Evolutionary conservation across 2,113 vertebrate species (phyloP), one percentile per base, ranked within the genome.

Genomic region (Lethenteron camtschaticum): DNA sequence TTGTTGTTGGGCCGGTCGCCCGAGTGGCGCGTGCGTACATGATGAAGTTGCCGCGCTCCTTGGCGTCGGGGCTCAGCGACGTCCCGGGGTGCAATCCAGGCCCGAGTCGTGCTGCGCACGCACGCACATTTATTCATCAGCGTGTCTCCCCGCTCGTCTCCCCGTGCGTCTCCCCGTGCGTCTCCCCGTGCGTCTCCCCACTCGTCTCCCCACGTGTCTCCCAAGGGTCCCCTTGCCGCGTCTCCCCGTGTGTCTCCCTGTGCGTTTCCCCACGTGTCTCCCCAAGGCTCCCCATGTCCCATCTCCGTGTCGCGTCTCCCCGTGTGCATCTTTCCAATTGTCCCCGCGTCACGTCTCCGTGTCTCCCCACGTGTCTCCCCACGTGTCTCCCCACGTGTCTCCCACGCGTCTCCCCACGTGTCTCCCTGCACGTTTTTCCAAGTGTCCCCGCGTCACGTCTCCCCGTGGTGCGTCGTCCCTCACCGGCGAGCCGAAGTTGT

Each of bases 21-120:
- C 10, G 90, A 96, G 94, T 96, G 73, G 94, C 94, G 81, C 92
- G 83, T 74, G 94, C 90, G 75, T 99, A 99, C 94, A 99, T 99
- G 74, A 99, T 95, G 69, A 84, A 99, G 83, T 99, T 99, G 66
- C 94, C 94, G 70, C 75, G 80, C 78, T 95, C 90, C 80, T 96
- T 99, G 72, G 83, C 78, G 18, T 82, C 80, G 75, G 83, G 81
- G 73, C 74, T 73, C 76, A 9, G n/a, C n/a, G 90, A 90, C 75
- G 95, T 91, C 75, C 94, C 57, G 92, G 90, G 71, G 90, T 95
- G 75, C 94, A 99, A 75, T 89, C 86, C 20, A 75, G 82, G 74
- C 92, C 94, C 75, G 92, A 95, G 80, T 99, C 94, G 77, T 99
- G 94, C 94, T 96, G 80, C 71, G 79, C 79, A 77, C 41, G 69